Evolutionary conservation across 2,113 vertebrate species (phyloP).

Genomic region (Oxyura jamaicensis): DNA sequence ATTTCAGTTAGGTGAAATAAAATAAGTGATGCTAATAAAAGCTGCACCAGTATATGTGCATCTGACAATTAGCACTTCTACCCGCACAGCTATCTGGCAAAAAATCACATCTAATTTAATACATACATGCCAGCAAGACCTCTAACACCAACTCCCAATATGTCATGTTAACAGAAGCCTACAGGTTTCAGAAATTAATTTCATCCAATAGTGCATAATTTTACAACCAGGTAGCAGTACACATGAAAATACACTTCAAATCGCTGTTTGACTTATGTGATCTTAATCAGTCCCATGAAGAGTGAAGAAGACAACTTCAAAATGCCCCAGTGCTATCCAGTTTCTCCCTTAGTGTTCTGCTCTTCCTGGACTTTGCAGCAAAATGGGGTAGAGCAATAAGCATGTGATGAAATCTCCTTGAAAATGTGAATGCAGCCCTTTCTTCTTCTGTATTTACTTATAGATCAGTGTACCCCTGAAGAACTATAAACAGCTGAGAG

Average conservation of each 20-base stretch:
- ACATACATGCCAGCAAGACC: background rate
- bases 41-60: background rate
- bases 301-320: slow-evolving; percentile 7
- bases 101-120: background rate
- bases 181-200: background rate
- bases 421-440: slow-evolving; percentile 38
- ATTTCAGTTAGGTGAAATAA: background rate
- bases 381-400: slow-evolving; percentile 34
- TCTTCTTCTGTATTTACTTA: slow-evolving; percentile 44
- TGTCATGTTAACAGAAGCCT: background rate
- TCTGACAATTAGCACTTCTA: background rate
- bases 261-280: background rate
- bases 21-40: background rate
- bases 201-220: background rate
- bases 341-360: background rate
- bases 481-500: slow-evolving; percentile 39
- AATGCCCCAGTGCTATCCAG: background rate
- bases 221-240: background rate
- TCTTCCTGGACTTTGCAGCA: background rate
- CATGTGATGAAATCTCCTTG: slow-evolving; percentile 19
- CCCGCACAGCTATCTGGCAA: background rate
- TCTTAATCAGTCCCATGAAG: background rate
- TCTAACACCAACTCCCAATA: background rate
- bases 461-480: slow-evolving; percentile 23
- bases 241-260: background rate